A percentile compares a stretch with the other conserved stretches of the same genome.
Conservation (phyloP, 2,888 invertebrate species). For the Tipula vernalis region DNA sequence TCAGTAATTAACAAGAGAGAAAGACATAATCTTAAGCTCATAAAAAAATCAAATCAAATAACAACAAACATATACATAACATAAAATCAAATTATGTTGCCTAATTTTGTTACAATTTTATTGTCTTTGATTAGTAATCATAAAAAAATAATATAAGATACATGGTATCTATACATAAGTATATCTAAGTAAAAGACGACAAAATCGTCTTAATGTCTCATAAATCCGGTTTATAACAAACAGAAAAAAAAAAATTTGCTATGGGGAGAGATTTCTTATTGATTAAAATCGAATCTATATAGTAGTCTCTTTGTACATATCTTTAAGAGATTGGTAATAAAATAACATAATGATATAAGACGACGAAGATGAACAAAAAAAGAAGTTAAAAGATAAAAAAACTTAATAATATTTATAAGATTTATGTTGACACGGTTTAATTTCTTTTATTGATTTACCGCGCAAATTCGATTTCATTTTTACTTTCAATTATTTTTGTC, state of each 20-base stretch:
- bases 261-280: not conserved
- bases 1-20: not conserved
- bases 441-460: not conserved
- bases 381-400: not conserved
- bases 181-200: not conserved
- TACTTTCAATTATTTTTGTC: not conserved
- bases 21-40: not conserved
- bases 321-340: not conserved
- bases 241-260: not conserved
- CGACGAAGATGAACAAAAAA: not conserved
- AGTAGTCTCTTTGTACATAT: not conserved
- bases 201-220: conserved; percentile 4
- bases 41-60: not conserved
- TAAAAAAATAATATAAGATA: not conserved
- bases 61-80: not conserved
- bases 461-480: not conserved
- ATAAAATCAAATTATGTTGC: not conserved
- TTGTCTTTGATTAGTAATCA: not conserved
- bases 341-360: not conserved
- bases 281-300: not conserved
- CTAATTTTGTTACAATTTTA: not conserved
- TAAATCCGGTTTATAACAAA: conserved; percentile 4
- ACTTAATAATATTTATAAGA: not conserved
- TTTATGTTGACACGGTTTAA: not conserved
- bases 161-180: not conserved